Evolutionary conservation across 2,888 invertebrate species (phyloP).

Genomic region (Dynastes maya): DNA sequence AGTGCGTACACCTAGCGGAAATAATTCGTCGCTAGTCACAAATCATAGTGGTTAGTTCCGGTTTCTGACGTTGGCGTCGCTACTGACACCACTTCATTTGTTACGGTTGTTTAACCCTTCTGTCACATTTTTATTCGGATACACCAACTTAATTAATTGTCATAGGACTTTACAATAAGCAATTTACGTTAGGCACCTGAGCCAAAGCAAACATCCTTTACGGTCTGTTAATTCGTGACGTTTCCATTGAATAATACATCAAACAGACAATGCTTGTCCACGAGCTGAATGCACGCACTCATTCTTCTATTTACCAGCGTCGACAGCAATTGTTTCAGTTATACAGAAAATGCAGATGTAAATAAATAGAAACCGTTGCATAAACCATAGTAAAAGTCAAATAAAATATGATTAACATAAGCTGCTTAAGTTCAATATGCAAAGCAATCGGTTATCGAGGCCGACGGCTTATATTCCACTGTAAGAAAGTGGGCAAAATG

Average conservation of each 20-base stretch:
- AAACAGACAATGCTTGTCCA: conserved; percentile 34
- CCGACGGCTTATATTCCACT: too few relatives aligned
- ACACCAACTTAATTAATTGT: conserved; percentile 48
- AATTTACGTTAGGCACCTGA: conserved; percentile 32
- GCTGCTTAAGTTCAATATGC: too few relatives aligned
- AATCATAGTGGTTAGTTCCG: conserved; percentile 66
- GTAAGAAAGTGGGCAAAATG: too few relatives aligned
- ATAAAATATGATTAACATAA: too few relatives aligned
- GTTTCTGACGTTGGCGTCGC: conserved; percentile 60
- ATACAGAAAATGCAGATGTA: not conserved
- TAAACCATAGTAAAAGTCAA: not conserved
- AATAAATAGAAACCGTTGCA: not conserved
- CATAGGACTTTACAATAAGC: conserved; percentile 41
- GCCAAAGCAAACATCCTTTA: conserved; percentile 44
- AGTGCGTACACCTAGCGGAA: conserved; percentile 59
- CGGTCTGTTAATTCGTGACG: conserved; percentile 41
- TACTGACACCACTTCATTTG: conserved; percentile 66
- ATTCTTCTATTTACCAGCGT: conserved; percentile 10
- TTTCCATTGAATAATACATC: conserved; percentile 44
- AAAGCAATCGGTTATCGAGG: too few relatives aligned
- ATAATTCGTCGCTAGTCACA: conserved; percentile 63
- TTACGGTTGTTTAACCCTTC: conserved; percentile 65
- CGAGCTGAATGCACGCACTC: conserved; percentile 9
- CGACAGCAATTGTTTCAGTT: conserved; percentile 9
- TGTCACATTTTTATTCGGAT: conserved; percentile 57